A percentile compares a stretch with the other conserved stretches of the same genome.
phyloP scores from a whole-genome alignment of 2,797 vertebrate species.

The Protonibea diacanthus region DNA sequence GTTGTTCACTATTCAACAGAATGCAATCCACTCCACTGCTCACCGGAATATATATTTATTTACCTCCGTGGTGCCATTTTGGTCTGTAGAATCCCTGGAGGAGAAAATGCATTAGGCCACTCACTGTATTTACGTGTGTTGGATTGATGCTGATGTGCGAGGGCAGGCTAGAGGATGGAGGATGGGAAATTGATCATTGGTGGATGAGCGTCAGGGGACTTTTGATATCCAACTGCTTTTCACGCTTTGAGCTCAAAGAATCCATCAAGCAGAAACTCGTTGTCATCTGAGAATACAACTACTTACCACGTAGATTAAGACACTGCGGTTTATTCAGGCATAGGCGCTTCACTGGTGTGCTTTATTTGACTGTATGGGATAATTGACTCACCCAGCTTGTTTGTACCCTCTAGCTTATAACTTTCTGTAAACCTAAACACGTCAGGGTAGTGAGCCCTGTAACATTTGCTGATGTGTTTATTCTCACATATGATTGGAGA shows the following conservation, averaged over 20 bases:
- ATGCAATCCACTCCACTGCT: conserved; percentile 58
- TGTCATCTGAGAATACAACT: conserved; percentile 65
- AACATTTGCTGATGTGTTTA: conserved; percentile 10
- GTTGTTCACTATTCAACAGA: conserved; percentile 52
- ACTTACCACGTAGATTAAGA: conserved; percentile 72
- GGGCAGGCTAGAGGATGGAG: conserved; percentile 71
- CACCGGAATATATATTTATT: conserved; percentile 69
- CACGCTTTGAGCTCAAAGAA: conserved; percentile 71
- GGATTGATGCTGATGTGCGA: conserved; percentile 81
- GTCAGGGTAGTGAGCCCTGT: not conserved
- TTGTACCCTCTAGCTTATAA: conserved; percentile 17
- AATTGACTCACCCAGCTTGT: conserved; percentile 51
- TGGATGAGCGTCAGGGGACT: conserved; percentile 82
- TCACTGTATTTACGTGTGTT: conserved; percentile 81
- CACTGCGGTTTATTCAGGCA: conserved; percentile 35
- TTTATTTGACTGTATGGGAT: conserved; percentile 56
- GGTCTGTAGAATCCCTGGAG: conserved; percentile 69
- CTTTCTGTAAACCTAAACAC: not conserved
- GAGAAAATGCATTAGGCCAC: conserved; percentile 83
- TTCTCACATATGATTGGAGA: not conserved
- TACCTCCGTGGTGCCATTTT: conserved; percentile 65
- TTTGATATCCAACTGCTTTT: conserved; percentile 80
- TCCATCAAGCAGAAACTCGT: conserved; percentile 67
- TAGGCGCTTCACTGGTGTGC: not conserved
- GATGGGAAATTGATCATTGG: conserved; percentile 84